A percentile compares a stretch with the other conserved stretches of the same genome.
These are phyloP conservation scores for Dasypus novemcinctus DNA, from an alignment of 2,113 vertebrate species.

Conservation along the genomic window DNA sequence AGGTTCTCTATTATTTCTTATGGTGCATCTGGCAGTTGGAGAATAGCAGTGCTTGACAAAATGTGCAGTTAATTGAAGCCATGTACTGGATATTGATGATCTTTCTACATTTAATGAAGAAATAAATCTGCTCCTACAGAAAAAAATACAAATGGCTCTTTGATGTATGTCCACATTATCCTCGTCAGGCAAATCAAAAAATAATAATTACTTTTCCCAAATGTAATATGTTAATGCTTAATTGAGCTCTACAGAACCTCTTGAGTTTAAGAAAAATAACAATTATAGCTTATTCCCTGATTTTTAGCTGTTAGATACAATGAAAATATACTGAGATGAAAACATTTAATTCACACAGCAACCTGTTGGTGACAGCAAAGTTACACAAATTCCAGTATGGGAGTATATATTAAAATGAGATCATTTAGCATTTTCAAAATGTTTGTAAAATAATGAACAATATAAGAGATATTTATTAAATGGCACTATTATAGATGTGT, in stretches of 20 bases:
- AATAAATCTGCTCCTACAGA: slow-evolving; percentile 72
- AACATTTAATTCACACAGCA: slow-evolving; percentile 77
- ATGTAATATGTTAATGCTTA: slow-evolving; percentile 73
- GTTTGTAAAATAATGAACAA: slow-evolving; percentile 77
- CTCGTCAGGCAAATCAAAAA: slow-evolving; percentile 80
- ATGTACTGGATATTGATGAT: slow-evolving; percentile 78
- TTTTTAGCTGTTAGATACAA: slow-evolving; percentile 70
- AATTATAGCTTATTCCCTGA: slow-evolving; percentile 45
- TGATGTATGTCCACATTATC: slow-evolving; percentile 75
- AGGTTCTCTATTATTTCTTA: slow-evolving; percentile 73
- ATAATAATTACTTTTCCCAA: slow-evolving; percentile 73
- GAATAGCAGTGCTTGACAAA: slow-evolving; percentile 78
- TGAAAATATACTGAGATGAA: slow-evolving; percentile 19
- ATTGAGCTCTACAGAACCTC: slow-evolving; percentile 71
- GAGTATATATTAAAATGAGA: slow-evolving; percentile 48
- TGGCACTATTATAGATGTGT: slow-evolving; percentile 82
- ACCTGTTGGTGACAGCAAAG: slow-evolving; percentile 88
- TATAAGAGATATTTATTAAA: slow-evolving; percentile 84
- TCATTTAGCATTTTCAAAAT: slow-evolving; percentile 64
- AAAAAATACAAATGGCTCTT: slow-evolving; percentile 76
- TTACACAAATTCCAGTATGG: slow-evolving; percentile 69
- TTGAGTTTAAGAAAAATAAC: slow-evolving; percentile 69
- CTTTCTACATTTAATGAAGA: slow-evolving; percentile 79
- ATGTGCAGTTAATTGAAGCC: slow-evolving; percentile 79
- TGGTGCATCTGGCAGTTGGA: slow-evolving; percentile 67